Base-by-base conservation (phyloP, 2,888 invertebrate genomes). In the Rugalucina vietnamica region DNA sequence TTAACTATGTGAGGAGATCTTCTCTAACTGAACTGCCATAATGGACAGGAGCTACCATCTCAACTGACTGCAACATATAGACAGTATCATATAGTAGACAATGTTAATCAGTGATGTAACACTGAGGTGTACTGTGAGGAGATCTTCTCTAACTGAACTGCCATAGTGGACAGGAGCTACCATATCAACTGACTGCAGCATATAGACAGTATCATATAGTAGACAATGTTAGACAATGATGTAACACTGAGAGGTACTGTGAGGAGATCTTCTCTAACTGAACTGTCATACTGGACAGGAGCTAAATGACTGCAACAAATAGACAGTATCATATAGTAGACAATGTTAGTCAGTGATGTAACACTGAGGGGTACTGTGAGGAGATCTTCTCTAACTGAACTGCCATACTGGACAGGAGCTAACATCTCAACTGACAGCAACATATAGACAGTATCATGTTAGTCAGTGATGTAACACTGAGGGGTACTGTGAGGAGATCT, bases 311-410 rank as follows among this genome's bases (percentile, higher is more conserved):
- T n/a, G n/a, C n/a, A n/a, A n/a, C n/a, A n/a, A n/a, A n/a, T n/a
- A n/a, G n/a, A n/a, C n/a, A n/a, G n/a, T n/a, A n/a, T n/a, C n/a
- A n/a, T 49, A 12, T 49, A 49, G 49, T 49, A 49, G 18, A 32
- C 12, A 27, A 69, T 24, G 21, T 73, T 77, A 36, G 18, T 60
- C 69, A 81, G 21, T 34, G 43, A 43, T 1, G 39, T 10, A 24
- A 98, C 96, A 37, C 98, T 97, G 54, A 98, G 93, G 0, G 98
- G 97, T 34, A 98, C 97, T 90, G 97, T 96, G 8, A 97, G 97
- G 65, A 98, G 95, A 94, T 98, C 97, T 92, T 97, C 96, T 21
- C 97, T 96, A 71, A 97, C 96, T 50, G 97, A 96, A 24, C 97
- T 97, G 84, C 96, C 96, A 92, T 97, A 97, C 39, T 96, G 95